Evolutionary conservation across 92 coral and sea anemone genomes (phyloP), one percentile per base, ranked within the genome.

Genomic region (Blastomussa wellsi): DNA sequence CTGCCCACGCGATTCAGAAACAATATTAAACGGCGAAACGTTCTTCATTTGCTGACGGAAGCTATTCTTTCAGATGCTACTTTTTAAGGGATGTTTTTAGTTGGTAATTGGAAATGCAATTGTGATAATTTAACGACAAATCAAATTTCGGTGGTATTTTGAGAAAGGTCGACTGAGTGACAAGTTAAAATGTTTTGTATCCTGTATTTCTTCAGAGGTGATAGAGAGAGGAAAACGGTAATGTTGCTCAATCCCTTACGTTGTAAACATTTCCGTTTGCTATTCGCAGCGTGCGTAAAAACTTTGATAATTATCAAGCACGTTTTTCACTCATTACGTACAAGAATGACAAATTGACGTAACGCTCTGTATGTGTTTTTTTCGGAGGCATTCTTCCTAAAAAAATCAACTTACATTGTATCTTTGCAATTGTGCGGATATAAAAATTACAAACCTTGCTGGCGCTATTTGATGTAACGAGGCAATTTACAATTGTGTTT

Each of bases 1-100:
- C 76, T 48, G 15, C 85, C 85, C 76, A 81, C 85, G 85, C 78
- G 60, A 17, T 70, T 52, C 12, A 22, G 28, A 71, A 71, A 70
- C 33, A 49, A 81, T 9, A 47, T 33, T 36, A 6, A 79, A 26
- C 3, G n/a, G 53, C n/a, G 31, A 47, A 68, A 47, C 70, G 67
- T 81, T 70, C 44, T 70, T 70, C 29, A 57, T 51, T 81, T 67
- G 31, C 26, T 44, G 64, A 67, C 84, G 75, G 84, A 65, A 66
- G 75, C 31, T 16, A 65, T 4, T 60, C 20, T 8, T 69, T 55
- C 74, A 44, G 48, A 24, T 44, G 42, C 53, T 74, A 20, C 19
- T 17, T 29, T 57, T 20, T 75, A 31, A 29, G 26, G 49, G 39
- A 32, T 62, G 35, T 39, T 79, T 79, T 70, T 14, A 35, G 41